Evolutionary conservation across 2,797 vertebrate genomes (phyloP).

Genomic region (Leptodactylus fallax): DNA sequence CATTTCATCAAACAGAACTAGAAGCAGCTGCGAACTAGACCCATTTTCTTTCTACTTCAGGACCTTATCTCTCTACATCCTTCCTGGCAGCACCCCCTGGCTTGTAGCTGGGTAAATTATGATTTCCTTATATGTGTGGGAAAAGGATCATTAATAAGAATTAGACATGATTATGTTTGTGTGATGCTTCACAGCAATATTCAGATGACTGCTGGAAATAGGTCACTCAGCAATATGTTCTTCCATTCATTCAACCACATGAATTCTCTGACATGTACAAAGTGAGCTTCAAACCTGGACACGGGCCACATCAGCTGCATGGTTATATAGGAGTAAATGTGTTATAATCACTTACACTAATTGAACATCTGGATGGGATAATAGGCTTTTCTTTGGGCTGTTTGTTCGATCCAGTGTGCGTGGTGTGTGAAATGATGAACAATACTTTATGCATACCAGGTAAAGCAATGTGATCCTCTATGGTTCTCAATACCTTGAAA

Average conservation of each 20-base stretch:
- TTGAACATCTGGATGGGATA: conserved; percentile 35
- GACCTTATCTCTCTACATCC: background rate
- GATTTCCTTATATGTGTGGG: background rate
- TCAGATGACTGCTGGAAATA: background rate
- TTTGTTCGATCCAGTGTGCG: conserved; percentile 2
- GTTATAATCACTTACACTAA: conserved; percentile 35
- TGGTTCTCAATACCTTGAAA: background rate
- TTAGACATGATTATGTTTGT: conserved; percentile 31
- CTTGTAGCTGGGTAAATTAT: background rate
- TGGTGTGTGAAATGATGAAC: background rate
- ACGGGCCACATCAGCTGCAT: background rate
- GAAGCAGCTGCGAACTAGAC: conserved; percentile 3
- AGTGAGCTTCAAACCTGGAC: conserved; percentile 14
- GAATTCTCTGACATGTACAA: background rate
- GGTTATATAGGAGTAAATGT: conserved; percentile 9
- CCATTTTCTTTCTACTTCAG: background rate
- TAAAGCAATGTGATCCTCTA: background rate
- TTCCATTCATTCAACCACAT: conserved; percentile 24
- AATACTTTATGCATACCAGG: background rate
- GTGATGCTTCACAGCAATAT: background rate
- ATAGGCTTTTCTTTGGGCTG: background rate
- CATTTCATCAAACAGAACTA: background rate
- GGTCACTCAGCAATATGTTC: conserved; percentile 40
- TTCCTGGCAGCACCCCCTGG: background rate
- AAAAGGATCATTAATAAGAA: conserved; percentile 29